Conservation (phyloP, 2,113 vertebrate genomes). For the Pteronura brasiliensis region DNA sequence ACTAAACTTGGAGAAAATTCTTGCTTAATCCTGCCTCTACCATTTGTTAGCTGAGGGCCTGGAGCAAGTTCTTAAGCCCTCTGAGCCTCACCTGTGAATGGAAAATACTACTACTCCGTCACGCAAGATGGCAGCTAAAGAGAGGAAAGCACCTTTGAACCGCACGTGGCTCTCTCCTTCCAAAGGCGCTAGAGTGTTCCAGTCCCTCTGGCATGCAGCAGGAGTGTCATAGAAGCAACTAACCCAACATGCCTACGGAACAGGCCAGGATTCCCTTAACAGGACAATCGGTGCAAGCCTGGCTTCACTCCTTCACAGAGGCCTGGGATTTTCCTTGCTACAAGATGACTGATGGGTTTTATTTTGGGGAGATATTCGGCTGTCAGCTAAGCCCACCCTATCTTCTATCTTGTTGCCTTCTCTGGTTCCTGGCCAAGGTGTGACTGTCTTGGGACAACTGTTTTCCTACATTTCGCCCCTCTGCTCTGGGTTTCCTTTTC, state of each 20-base stretch:
- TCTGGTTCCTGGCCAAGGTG: not conserved
- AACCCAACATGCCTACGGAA: not conserved
- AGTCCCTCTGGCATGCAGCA: not conserved
- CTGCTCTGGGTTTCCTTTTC: not conserved
- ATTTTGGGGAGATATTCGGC: not conserved
- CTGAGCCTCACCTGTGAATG: not conserved
- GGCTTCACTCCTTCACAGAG: not conserved
- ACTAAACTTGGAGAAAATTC: not conserved
- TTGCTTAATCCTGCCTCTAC: not conserved
- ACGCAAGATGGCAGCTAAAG: not conserved
- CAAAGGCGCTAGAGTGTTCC: not conserved
- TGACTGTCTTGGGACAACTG: not conserved
- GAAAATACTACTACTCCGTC: not conserved
- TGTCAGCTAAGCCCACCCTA: not conserved
- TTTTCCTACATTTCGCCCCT: not conserved
- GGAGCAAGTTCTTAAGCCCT: not conserved
- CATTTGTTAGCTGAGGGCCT: not conserved
- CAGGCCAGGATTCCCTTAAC: not conserved
- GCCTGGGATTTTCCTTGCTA: not conserved
- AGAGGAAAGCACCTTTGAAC: not conserved
- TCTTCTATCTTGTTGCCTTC: not conserved
- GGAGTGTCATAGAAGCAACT: not conserved
- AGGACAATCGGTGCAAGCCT: not conserved
- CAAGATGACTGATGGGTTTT: not conserved
- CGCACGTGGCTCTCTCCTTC: not conserved